Evolutionary conservation across 2,888 invertebrate species (phyloP).

Genomic region (Cryptophagus acutangulus): DNA sequence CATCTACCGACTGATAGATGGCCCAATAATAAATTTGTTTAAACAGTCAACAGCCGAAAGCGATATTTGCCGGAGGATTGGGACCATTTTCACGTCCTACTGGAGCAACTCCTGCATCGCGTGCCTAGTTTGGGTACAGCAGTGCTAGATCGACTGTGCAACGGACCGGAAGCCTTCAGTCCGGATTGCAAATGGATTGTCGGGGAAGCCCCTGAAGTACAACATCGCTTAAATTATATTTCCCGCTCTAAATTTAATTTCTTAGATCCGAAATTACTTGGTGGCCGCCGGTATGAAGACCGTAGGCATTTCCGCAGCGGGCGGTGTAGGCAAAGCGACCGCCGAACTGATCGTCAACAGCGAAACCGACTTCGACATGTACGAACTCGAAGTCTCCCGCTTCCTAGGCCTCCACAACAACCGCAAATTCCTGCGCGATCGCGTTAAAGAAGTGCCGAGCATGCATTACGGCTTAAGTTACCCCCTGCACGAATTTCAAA

Average conservation of each 20-base stretch:
- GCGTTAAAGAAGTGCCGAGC: constrained; percentile 91
- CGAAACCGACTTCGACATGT: constrained; percentile 75
- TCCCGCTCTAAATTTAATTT: not conserved
- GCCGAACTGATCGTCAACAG: constrained; percentile 84
- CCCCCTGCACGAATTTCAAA: constrained; percentile 80
- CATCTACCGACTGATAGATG: not conserved
- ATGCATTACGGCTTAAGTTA: constrained; percentile 77
- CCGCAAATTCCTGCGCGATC: constrained; percentile 82
- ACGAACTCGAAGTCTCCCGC: constrained; percentile 82
- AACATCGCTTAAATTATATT: constrained; percentile 34
- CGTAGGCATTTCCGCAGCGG: constrained; percentile 90
- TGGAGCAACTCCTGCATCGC: constrained; percentile 79
- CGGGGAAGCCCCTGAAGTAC: constrained; percentile 88
- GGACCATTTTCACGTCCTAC: constrained; percentile 90
- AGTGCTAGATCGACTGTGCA: constrained; percentile 73
- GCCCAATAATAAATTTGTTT: too few relatives aligned
- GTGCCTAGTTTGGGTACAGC: constrained; percentile 75
- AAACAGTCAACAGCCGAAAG: constrained; percentile 59
- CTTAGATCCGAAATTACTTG: constrained; percentile 77
- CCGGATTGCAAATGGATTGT: constrained; percentile 96
- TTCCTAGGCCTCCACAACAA: constrained; percentile 94
- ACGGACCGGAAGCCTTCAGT: constrained; percentile 91
- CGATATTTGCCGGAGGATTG: constrained; percentile 81
- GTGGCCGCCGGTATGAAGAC: constrained; percentile 96
- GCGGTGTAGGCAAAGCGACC: constrained; percentile 88